Base-by-base conservation (phyloP, 2,797 vertebrate genomes). In the Salmo trutta region DNA sequence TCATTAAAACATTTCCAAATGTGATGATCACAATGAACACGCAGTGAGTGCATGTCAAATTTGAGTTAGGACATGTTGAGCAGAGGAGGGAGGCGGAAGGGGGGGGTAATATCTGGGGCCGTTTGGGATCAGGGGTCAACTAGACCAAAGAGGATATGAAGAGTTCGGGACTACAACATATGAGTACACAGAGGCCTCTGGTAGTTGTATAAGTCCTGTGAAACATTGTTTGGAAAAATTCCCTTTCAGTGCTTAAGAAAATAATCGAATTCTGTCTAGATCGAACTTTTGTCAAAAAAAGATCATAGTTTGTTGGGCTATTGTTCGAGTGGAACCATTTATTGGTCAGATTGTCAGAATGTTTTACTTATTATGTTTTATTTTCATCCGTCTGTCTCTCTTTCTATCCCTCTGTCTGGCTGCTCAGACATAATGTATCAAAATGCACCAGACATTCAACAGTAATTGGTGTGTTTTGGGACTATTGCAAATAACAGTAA, bases 401-500 rank as follows among this genome's bases (percentile, higher is more conserved):
- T 53, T 16, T 54, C 53, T 16, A 17, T 41, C 33, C 19, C 29
- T 19, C 29, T 33, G 6, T 73, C 12, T 73, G 54, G 56, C 27
- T 24, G 33, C 36, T 16, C 76, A 54, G 74, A 77, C 66, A 74
- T 75, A 79, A 36, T 36, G 6, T 82, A 81, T 74, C 79, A 88
- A 81, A 89, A 91, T 77, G 85, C 86, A 84, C 88, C 86, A 91
- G 91, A 92, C 91, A 21, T 47, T 14, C n/a, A 85, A 79, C 78
- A 86, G 87, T 93, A 94, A 93, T 93, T 93, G 91, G 88, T 88
- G 90, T 85, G 90, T 86, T 85, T 88, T 64, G 21, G 88, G 88
- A 91, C 76, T 83, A 86, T 89, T 56, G 89, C 90, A 93, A 94
- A 94, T 94, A 93, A 94, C 93, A 91, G 89, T 93, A 93, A 94